Evolutionary conservation across 2,888 invertebrate genomes (phyloP).

Genomic region (Acanthoscelides obtectus): DNA sequence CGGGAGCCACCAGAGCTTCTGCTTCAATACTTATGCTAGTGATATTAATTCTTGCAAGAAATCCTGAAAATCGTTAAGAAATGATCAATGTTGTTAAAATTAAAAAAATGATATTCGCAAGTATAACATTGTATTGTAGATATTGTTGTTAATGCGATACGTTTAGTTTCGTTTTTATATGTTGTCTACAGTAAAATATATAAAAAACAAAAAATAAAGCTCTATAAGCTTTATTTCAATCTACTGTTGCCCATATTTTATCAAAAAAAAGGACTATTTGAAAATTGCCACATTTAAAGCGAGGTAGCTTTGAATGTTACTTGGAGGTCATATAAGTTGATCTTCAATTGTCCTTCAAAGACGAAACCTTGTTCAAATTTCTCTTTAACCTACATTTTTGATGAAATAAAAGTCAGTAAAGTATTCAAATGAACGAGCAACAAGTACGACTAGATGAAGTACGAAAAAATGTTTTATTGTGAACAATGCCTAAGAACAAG

Average conservation of each 20-base stretch:
- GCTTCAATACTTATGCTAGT: constrained; percentile 39
- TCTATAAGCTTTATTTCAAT: background rate
- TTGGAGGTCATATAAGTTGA: background rate
- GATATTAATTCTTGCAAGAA: constrained; percentile 43
- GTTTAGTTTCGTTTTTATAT: constrained; percentile 24
- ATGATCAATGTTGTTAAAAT: constrained; percentile 62
- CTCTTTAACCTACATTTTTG: background rate
- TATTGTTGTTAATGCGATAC: constrained; percentile 43
- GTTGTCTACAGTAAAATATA: constrained; percentile 24
- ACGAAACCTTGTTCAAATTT: background rate
- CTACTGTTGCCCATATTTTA: no score
- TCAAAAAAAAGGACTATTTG: no score
- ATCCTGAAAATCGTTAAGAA: constrained; percentile 52
- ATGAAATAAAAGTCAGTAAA: background rate
- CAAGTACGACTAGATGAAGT: background rate
- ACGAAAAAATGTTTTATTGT: constrained; percentile 16
- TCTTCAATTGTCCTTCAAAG: background rate
- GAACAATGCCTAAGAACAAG: constrained; percentile 18
- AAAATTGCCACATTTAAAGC: no score
- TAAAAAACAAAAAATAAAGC: background rate
- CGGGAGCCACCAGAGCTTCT: constrained; percentile 30
- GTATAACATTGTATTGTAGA: constrained; percentile 46
- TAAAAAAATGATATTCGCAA: constrained; percentile 48
- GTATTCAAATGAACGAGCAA: background rate
- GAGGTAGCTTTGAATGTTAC: no score